Evolutionary conservation across 2,797 vertebrate genomes (phyloP).

Genomic region (Channallabes apus): DNA sequence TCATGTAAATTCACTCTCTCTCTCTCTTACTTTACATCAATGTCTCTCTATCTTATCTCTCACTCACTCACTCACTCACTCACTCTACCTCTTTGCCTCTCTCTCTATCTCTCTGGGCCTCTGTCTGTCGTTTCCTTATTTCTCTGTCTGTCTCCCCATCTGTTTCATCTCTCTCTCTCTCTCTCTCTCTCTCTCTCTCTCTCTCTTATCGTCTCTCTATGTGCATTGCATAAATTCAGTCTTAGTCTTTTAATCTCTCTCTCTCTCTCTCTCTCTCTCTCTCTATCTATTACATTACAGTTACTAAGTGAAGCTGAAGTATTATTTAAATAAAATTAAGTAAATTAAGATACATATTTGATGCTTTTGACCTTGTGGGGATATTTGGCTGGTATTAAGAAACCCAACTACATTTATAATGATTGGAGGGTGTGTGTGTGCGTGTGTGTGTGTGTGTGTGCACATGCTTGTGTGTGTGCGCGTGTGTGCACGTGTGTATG

Average conservation of each 20-base stretch:
- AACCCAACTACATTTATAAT: no score
- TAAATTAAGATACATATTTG: not conserved
- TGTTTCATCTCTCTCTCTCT: constrained; percentile 34
- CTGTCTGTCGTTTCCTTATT: not conserved
- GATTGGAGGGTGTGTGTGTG: no score
- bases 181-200: no score
- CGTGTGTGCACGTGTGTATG: not conserved
- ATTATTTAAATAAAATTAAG: not conserved
- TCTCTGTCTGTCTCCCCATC: not conserved
- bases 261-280: not conserved
- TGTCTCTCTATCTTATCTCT: constrained; percentile 33
- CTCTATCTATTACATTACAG: not conserved
- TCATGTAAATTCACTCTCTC: no score
- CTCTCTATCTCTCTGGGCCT: constrained; percentile 35
- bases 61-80: constrained; percentile 32
- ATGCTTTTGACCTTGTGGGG: no score
- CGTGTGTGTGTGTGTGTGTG: no score
- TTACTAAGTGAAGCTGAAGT: not conserved
- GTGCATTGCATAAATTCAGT: not conserved
- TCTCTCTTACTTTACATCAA: constrained; percentile 44
- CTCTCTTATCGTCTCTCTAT: not conserved
- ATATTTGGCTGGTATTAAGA: no score
- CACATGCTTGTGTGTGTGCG: no score
- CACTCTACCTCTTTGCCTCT: not conserved
- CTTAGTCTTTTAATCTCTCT: not conserved